phyloP scores from a whole-genome alignment of 2,888 invertebrate species.

The Ormyrus nitidulus region DNA sequence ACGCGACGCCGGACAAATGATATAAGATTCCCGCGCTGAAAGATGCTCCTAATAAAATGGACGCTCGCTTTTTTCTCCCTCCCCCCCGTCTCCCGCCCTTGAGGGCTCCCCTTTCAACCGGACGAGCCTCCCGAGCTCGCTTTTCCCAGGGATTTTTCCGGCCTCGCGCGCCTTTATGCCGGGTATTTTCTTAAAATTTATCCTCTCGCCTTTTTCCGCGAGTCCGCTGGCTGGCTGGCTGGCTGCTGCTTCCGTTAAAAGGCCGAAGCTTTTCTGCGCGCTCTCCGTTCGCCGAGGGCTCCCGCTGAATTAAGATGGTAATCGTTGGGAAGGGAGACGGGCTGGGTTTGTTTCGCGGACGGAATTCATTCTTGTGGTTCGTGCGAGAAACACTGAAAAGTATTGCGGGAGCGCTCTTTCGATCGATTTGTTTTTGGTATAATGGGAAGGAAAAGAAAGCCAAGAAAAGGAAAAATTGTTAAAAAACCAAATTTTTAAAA shows the following conservation, averaged over 20 bases:
- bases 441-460: no score
- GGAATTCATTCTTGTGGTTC: no score
- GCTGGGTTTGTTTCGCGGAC: no score
- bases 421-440: no score
- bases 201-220: conserved; percentile 33
- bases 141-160: conserved; percentile 2
- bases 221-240: neutral
- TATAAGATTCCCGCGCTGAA: conserved; percentile 69
- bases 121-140: conserved; percentile 28
- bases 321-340: no score
- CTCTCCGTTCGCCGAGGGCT: no score
- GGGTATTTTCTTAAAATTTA: conserved; percentile 56
- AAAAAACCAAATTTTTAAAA: no score
- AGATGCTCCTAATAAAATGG: conserved; percentile 72
- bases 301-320: no score
- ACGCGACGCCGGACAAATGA: conserved; percentile 67
- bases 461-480: no score
- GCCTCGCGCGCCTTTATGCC: conserved; percentile 49
- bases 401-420: no score
- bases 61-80: conserved; percentile 59
- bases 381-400: no score
- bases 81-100: conserved; percentile 59
- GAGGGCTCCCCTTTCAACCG: conserved; percentile 43
- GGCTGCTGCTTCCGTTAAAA: conserved; percentile 10
- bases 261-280: neutral